These are phyloP conservation scores for Trachelus iudaicus DNA, from an alignment of 2,888 invertebrate species.

Conservation along the genomic window DNA sequence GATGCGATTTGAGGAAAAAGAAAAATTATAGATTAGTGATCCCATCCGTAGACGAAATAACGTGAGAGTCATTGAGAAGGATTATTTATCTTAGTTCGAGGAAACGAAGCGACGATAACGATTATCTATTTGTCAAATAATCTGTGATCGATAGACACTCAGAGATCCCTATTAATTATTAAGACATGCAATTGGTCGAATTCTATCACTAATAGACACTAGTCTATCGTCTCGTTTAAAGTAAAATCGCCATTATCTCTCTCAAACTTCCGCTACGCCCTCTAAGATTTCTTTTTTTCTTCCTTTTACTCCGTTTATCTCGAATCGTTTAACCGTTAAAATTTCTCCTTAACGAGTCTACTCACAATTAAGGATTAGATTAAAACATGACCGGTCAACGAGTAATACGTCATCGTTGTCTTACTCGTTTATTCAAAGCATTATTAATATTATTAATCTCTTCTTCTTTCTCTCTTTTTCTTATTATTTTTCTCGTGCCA, in stretches of 20 bases:
- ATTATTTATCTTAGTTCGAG: neutral
- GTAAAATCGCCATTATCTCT: neutral
- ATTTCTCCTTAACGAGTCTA: neutral
- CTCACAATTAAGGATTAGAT: neutral
- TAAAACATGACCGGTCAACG: constrained; percentile 1
- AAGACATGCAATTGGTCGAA: constrained; percentile 59
- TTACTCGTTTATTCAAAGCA: neutral
- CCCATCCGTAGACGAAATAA: neutral
- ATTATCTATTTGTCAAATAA: neutral
- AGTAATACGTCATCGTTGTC: constrained; percentile 1
- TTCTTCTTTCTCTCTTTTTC: neutral
- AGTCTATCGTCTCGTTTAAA: constrained; percentile 26
- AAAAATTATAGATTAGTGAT: neutral
- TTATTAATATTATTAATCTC: constrained; percentile 10
- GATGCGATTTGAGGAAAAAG: neutral
- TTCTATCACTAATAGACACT: constrained; percentile 50
- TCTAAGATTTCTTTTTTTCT: neutral
- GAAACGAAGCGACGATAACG: neutral
- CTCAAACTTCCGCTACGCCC: neutral
- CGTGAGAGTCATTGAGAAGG: neutral
- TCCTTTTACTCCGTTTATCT: neutral
- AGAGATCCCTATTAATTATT: constrained; percentile 34
- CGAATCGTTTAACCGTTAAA: neutral
- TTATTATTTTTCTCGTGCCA: constrained; percentile 1
- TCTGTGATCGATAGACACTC: neutral